A percentile compares a stretch with the other conserved stretches of the same genome.
Evolutionary conservation across 2,113 vertebrate genomes (phyloP).

Genomic region (Nothocercus julius): DNA sequence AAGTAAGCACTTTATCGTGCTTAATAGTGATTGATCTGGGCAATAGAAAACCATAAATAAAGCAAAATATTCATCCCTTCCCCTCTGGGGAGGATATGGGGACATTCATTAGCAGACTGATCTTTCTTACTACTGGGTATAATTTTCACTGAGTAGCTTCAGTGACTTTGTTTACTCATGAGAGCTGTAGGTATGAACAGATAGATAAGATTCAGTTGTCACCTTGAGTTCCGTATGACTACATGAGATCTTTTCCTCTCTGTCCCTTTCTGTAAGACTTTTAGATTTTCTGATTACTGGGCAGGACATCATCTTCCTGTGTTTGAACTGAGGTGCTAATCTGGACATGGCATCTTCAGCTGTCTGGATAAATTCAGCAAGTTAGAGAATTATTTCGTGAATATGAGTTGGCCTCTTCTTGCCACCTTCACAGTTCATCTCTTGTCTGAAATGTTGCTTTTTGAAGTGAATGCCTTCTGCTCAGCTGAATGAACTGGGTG

Average conservation of each 20-base stretch:
- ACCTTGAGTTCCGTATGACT: neutral
- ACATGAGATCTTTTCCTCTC: neutral
- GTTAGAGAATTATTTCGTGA: neutral
- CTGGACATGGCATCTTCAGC: neutral
- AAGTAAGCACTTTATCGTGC: neutral
- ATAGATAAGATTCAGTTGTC: neutral
- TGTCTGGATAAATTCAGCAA: neutral
- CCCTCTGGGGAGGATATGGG: neutral
- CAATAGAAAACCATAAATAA: neutral
- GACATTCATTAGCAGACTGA: neutral
- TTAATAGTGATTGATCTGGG: neutral
- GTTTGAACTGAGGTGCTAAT: neutral
- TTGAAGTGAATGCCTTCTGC: neutral
- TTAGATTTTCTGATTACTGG: neutral
- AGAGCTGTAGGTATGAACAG: neutral
- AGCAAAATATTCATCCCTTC: neutral
- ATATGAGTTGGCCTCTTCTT: neutral
- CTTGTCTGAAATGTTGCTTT: neutral
- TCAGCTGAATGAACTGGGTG: too few relatives aligned
- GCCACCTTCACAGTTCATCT: neutral
- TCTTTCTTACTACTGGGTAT: neutral
- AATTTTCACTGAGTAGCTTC: neutral
- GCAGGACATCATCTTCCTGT: neutral
- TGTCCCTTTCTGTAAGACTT: rapidly evolving
- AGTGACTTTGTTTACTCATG: neutral